A percentile compares a stretch with the other conserved stretches of the same genome.
phyloP scores from a whole-genome alignment of 2,797 vertebrate species.

The Lemur catta region DNA sequence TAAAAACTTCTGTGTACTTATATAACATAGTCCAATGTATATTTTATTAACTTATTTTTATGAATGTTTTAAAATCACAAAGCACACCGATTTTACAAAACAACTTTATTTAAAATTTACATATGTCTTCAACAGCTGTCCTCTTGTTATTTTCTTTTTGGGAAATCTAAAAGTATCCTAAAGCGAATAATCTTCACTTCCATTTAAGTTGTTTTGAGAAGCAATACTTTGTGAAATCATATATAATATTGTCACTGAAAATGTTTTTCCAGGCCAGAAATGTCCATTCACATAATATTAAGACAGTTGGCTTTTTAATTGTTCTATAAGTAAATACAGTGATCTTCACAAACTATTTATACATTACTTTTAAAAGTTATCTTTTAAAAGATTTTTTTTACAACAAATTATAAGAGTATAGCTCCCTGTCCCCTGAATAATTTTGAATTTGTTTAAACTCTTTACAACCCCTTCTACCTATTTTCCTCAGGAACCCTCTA shows the following conservation, averaged over 20 bases:
- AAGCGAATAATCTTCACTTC: background rate
- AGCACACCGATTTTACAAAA: constrained; percentile 25
- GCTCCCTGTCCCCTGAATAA: background rate
- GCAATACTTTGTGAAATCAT: constrained; percentile 1
- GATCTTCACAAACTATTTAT: background rate
- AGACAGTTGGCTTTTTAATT: background rate
- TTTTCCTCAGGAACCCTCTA: background rate
- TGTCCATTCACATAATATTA: background rate
- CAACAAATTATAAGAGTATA: background rate
- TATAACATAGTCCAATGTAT: background rate
- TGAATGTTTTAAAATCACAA: constrained; percentile 36
- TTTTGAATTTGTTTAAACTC: background rate
- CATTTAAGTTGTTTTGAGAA: background rate
- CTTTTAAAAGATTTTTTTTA: background rate
- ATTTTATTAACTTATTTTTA: constrained; percentile 26
- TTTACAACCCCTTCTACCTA: background rate
- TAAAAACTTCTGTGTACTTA: constrained; percentile 1
- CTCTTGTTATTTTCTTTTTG: background rate
- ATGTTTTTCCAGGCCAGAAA: constrained; percentile 19
- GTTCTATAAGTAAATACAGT: background rate
- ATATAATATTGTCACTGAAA: background rate
- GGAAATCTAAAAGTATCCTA: background rate
- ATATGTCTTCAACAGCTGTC: background rate
- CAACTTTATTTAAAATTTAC: constrained; percentile 35
- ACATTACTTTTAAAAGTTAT: background rate